Conservation (phyloP, 1,140 invertebrate species). For the Charaxes varanes region DNA sequence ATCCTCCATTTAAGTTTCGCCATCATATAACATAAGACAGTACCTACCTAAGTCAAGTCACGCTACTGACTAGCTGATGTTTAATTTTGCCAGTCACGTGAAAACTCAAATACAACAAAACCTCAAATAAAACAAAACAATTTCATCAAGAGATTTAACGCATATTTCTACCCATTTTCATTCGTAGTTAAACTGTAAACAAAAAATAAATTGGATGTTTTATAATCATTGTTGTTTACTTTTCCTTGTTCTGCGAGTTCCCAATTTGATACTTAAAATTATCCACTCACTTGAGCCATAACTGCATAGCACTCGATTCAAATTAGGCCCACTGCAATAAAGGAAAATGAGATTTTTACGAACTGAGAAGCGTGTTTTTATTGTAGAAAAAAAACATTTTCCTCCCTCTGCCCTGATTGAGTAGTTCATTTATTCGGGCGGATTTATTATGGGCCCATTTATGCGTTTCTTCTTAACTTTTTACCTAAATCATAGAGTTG, state of each 20-base stretch:
- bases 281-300: constrained; percentile 70
- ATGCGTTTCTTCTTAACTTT: constrained; percentile 40
- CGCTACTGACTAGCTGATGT: too few species aligned
- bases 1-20: too few species aligned
- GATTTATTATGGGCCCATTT: constrained; percentile 66
- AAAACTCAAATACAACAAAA: too few species aligned
- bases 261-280: constrained; percentile 62
- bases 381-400: constrained; percentile 44
- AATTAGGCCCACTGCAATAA: constrained; percentile 69
- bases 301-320: constrained; percentile 71
- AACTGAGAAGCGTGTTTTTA: constrained; percentile 66
- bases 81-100: too few species aligned
- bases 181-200: too few species aligned
- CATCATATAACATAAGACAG: too few species aligned
- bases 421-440: constrained; percentile 61
- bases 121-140: too few species aligned
- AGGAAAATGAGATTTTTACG: constrained; percentile 70
- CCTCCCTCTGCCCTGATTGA: constrained; percentile 52
- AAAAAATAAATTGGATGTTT: too few species aligned
- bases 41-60: too few species aligned
- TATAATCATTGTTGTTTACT: constrained; percentile 19
- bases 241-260: constrained; percentile 45
- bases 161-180: too few species aligned
- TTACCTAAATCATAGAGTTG: constrained; percentile 22
- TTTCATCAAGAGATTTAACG: too few species aligned